Conservation (phyloP, 1,140 invertebrate genomes). For the Ceratosolen fusciceps region DNA sequence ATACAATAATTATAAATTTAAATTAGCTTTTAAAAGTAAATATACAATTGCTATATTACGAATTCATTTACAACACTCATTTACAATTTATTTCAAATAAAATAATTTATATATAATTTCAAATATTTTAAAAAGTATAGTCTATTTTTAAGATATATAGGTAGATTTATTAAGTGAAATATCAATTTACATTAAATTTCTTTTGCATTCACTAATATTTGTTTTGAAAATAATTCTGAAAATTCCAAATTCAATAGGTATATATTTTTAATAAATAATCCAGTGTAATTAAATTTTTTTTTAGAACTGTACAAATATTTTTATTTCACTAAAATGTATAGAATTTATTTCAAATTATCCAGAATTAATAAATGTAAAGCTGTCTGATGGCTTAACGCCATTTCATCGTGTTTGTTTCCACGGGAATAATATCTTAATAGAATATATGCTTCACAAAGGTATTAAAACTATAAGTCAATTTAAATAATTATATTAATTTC, state of each 20-base stretch:
- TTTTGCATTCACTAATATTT: neutral
- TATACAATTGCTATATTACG: too few species aligned
- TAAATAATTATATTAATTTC: neutral
- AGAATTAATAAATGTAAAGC: conserved; percentile 53
- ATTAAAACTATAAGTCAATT: neutral
- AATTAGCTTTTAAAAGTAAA: too few species aligned
- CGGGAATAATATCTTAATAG: conserved; percentile 51
- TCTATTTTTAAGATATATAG: too few species aligned
- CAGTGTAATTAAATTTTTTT: conserved; percentile 36
- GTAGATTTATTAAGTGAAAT: too few species aligned
- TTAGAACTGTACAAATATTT: conserved; percentile 52
- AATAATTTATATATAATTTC: too few species aligned
- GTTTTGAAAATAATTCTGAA: neutral
- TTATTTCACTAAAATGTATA: conserved; percentile 53
- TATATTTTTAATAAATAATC: neutral
- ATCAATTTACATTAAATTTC: too few species aligned
- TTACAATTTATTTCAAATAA: too few species aligned
- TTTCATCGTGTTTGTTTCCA: conserved; percentile 56
- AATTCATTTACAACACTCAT: too few species aligned
- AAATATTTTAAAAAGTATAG: too few species aligned
- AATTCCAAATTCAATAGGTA: too few species aligned
- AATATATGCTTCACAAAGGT: conserved; percentile 56
- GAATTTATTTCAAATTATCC: conserved; percentile 51
- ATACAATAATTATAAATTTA: too few species aligned
- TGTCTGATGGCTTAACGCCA: conserved; percentile 52